Evolutionary conservation across 2,113 vertebrate genomes (phyloP).

Genomic region (Motacilla tschutschensis): DNA sequence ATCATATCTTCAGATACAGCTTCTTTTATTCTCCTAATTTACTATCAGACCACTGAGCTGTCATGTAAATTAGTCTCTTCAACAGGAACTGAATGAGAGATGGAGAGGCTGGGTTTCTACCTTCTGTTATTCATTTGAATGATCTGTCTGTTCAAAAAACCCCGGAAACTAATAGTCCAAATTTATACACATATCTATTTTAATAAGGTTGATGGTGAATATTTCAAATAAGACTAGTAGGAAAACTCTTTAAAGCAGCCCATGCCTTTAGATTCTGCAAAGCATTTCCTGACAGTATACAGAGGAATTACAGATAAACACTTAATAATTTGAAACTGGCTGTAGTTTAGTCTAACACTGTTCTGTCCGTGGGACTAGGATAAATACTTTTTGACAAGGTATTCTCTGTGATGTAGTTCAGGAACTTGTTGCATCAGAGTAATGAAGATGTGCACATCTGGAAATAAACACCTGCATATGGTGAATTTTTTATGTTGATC

Average conservation of each 20-base stretch:
- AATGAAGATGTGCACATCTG: background rate
- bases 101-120: background rate
- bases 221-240: background rate
- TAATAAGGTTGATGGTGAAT: background rate
- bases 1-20: background rate
- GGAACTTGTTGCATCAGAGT: background rate
- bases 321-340: background rate
- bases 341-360: background rate
- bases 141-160: background rate
- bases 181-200: background rate
- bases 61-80: background rate
- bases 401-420: background rate
- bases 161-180: background rate
- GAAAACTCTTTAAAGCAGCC: background rate
- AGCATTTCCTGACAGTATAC: background rate
- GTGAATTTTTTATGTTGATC: background rate
- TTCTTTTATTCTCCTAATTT: background rate
- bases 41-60: background rate
- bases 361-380: background rate
- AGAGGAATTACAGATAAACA: background rate
- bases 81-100: background rate
- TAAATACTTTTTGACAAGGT: background rate
- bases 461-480: background rate
- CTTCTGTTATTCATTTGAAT: background rate
- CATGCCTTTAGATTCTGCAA: background rate